Evolutionary conservation across 2,888 invertebrate species (phyloP).

Genomic region (Cyclophora punctaria): DNA sequence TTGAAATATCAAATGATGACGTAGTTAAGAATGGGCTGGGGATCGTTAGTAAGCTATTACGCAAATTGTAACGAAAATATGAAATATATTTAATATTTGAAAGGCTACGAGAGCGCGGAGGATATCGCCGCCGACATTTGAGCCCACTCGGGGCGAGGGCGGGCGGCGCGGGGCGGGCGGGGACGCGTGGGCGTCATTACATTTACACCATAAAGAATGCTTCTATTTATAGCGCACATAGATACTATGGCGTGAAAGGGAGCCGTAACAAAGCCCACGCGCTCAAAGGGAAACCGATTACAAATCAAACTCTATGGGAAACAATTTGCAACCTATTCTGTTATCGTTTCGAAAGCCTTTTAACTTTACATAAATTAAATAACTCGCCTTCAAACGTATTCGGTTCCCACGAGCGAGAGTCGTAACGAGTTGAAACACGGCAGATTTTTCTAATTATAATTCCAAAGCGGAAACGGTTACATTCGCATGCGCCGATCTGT

Average conservation of each 20-base stretch:
- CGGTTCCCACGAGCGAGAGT: neutral
- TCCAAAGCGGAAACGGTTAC: neutral
- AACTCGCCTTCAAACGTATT: neutral
- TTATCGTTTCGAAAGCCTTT: constrained; percentile 2
- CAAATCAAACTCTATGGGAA: constrained; percentile 20
- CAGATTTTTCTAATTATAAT: neutral
- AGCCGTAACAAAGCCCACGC: constrained; percentile 28
- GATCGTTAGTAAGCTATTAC: neutral
- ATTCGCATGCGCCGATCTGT: neutral
- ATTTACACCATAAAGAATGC: constrained; percentile 51
- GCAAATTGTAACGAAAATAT: constrained; percentile 4
- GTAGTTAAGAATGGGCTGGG: constrained; percentile 1
- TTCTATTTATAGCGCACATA: constrained; percentile 55
- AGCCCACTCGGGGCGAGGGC: constrained; percentile 15
- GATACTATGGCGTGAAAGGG: constrained; percentile 45
- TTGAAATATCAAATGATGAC: constrained; percentile 7
- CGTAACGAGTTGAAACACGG: neutral
- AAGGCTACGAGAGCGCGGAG: neutral
- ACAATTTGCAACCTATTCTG: constrained; percentile 9
- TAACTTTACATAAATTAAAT: neutral
- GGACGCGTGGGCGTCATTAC: constrained; percentile 48
- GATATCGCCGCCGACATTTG: neutral
- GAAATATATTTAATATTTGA: neutral
- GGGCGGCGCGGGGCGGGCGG: constrained; percentile 15
- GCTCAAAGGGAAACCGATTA: constrained; percentile 15